Base-by-base conservation (phyloP, 92 coral and sea anemone genomes). In the Palythoa caribaeorum region DNA sequence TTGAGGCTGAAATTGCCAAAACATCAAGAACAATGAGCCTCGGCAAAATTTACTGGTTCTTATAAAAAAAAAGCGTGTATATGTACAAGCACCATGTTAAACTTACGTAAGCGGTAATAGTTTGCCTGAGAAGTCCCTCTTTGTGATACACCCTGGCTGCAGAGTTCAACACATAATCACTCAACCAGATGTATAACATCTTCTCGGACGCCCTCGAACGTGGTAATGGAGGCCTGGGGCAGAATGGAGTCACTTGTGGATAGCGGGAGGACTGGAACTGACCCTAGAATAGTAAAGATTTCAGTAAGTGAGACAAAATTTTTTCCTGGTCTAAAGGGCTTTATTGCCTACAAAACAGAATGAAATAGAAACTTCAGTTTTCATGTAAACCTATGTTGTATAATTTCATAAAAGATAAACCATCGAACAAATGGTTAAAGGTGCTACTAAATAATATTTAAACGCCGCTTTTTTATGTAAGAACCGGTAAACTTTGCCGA, bases 141-240 rank as follows among this genome's bases (percentile, higher is more conserved):
- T 87, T 12, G 70, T 90, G 91, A 37, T 87, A 90, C 47, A 87
- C 91, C 11, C 73, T 69, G 35, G 90, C 66, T 1, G 88, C 93
- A 28, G 88, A 81, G 72, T 90, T 90, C 21, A 90, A 83, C 44
- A 90, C 79, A 48, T 87, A 87, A 63, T 90, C 93, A 66, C 88
- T 90, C 39, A 90, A 44, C 91, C 90, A 87, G 8, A 90, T 83
- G 57, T 90, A 90, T 16, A 83, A 73, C 93, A 90, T 90, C 70
- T 51, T 90, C 21, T 77, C 83, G 38, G 80, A 78, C 37, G 54
- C 73, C 1, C 53, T 8, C 20, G 80, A 68, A 76, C 17, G 5
- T 52, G 93, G 93, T 4, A 83, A 65, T 17, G 84, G 47, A 16
- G 71, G 72, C 44, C 39, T 80, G 44, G 93, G 93, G 77, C 69